Percentiles rank a stretch among this genome's conserved stretches.
These are phyloP conservation scores for Dicycla oo DNA, from an alignment of 2,888 invertebrate genomes.

Conservation along the genomic window DNA sequence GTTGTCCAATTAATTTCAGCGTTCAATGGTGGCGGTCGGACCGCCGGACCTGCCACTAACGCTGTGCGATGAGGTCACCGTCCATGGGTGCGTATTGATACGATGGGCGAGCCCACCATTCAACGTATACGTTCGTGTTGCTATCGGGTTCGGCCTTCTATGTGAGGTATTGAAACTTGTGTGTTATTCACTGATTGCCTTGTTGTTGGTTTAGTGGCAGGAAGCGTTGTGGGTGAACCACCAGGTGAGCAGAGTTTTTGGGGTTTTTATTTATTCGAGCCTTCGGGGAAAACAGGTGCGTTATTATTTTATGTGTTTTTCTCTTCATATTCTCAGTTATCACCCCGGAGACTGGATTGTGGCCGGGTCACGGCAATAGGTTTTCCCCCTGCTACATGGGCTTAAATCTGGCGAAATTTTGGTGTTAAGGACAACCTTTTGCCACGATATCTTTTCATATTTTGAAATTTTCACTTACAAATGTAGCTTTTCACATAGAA, in stretches of 20 bases:
- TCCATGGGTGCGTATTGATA: conserved; percentile 36
- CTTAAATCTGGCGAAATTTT: too few relatives aligned
- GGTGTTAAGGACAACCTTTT: too few relatives aligned
- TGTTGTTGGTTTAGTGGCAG: background rate
- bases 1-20: conserved; percentile 20
- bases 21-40: conserved; percentile 14
- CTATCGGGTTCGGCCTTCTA: conserved; percentile 17
- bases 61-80: conserved; percentile 26
- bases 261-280: background rate
- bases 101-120: conserved; percentile 33
- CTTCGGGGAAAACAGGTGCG: background rate
- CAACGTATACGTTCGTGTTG: conserved; percentile 19
- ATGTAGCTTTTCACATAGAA: background rate
- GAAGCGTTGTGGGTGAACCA: background rate
- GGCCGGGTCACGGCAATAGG: background rate
- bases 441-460: too few relatives aligned
- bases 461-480: background rate
- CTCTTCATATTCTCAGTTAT: background rate
- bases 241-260: too few relatives aligned
- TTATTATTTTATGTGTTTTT: background rate
- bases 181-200: background rate
- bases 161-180: background rate
- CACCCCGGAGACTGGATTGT: background rate
- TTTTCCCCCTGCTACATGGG: too few relatives aligned
- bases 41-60: background rate